Conservation (phyloP, 1,140 invertebrate genomes). For the Brachionus paranguensis region DNA sequence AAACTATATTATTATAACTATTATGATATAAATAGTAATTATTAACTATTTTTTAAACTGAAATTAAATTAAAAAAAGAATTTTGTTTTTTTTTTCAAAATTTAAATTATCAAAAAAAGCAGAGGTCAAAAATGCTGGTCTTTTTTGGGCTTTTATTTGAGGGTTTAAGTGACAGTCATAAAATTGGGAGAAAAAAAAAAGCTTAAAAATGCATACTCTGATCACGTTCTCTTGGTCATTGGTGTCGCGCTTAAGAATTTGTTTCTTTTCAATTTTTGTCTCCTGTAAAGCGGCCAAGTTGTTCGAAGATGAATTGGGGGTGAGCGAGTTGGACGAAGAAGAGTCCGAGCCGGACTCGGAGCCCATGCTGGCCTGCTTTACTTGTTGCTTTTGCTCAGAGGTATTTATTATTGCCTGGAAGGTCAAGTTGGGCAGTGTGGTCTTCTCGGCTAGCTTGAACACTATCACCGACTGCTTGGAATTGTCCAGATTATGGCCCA, state of each 20-base stretch:
- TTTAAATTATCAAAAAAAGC: too few species aligned
- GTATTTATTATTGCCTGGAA: slow-evolving; percentile 3
- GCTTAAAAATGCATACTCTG: not conserved
- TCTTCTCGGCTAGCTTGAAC: not conserved
- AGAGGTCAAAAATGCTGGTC: too few species aligned
- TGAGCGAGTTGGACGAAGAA: not conserved
- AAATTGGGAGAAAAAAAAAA: not conserved
- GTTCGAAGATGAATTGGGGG: slow-evolving; percentile 16
- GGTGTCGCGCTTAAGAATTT: slow-evolving; percentile 24
- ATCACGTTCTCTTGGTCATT: not conserved
- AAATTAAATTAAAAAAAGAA: too few species aligned
- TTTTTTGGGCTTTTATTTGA: too few species aligned
- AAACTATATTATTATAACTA: too few species aligned
- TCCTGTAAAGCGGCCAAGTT: not conserved
- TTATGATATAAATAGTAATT: too few species aligned
- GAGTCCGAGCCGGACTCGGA: not conserved
- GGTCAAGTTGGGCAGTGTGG: not conserved
- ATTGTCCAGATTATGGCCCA: slow-evolving; percentile 18
- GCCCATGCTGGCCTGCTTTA: not conserved
- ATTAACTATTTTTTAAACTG: too few species aligned
- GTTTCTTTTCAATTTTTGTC: not conserved
- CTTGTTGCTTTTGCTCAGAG: not conserved
- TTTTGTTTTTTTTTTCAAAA: too few species aligned
- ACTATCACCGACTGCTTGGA: slow-evolving; percentile 17
- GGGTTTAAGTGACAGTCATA: too few species aligned